Percentiles rank a stretch among this genome's conserved stretches.
Evolutionary conservation across 2,888 invertebrate species (phyloP).

Genomic region (Epirrita christyi): DNA sequence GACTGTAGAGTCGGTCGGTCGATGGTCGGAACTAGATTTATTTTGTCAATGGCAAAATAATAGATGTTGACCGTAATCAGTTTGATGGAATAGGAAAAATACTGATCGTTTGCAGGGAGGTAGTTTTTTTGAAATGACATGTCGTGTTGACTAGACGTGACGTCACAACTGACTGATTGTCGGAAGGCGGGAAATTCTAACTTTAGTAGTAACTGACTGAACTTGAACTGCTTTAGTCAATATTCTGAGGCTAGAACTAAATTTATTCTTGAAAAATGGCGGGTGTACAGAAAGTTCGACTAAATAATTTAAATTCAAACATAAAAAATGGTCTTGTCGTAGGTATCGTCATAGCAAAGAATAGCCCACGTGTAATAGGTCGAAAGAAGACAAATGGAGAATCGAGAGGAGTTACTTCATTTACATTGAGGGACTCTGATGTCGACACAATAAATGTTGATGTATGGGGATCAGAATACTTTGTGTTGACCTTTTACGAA

Average conservation of each 20-base stretch:
- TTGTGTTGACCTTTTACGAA: conserved; percentile 85
- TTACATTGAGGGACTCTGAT: conserved; percentile 90
- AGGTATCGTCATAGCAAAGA: conserved; percentile 87
- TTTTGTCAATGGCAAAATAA: too few relatives aligned
- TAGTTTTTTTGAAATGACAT: conserved; percentile 3
- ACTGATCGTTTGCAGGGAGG: conserved; percentile 2
- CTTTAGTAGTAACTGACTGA: too few relatives aligned
- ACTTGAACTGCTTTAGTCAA: too few relatives aligned
- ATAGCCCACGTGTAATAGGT: conserved; percentile 80
- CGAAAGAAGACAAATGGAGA: conserved; percentile 80
- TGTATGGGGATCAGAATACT: conserved; percentile 89
- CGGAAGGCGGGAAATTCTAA: conserved; percentile 27
- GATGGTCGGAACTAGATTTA: too few relatives aligned
- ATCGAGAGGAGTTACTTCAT: conserved; percentile 89
- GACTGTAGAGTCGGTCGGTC: too few relatives aligned
- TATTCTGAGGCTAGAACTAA: too few relatives aligned
- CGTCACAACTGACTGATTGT: not conserved
- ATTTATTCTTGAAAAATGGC: conserved; percentile 57
- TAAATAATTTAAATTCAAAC: conserved; percentile 74
- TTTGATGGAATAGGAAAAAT: not conserved
- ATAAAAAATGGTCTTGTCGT: conserved; percentile 76
- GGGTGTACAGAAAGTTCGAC: conserved; percentile 70
- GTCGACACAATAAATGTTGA: conserved; percentile 90
- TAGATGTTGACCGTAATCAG: too few relatives aligned
- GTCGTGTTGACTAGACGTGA: too few relatives aligned